Percentiles rank a stretch among this genome's conserved stretches.
Conservation (phyloP, 2,888 invertebrate species). For the Steinernema hermaphroditum region DNA sequence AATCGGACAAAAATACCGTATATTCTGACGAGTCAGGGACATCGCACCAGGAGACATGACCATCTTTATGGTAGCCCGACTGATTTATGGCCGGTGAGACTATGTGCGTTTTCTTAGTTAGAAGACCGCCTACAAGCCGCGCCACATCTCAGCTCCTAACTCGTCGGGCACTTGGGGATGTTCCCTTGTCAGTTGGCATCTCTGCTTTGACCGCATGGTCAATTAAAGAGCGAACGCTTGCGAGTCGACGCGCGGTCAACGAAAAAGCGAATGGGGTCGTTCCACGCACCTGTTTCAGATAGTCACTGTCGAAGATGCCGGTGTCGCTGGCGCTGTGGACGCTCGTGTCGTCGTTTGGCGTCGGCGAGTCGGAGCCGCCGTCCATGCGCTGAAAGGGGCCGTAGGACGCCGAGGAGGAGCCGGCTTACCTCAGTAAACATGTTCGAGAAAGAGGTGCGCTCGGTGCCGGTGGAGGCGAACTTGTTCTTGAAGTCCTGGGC, state of each 20-base stretch:
- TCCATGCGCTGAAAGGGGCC: constrained; percentile 48
- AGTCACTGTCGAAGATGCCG: constrained; percentile 40
- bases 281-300: neutral
- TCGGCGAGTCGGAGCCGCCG: constrained; percentile 63
- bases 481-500: constrained; percentile 79
- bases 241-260: neutral
- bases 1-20: no score
- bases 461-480: constrained; percentile 72
- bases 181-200: no score
- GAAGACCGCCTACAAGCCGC: no score
- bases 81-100: no score
- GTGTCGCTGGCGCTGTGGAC: constrained; percentile 55
- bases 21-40: no score
- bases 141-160: no score
- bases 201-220: constrained; percentile 13
- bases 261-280: neutral
- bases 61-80: no score
- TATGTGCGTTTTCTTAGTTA: no score
- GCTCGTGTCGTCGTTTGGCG: constrained; percentile 60
- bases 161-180: no score
- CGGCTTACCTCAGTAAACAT: constrained; percentile 1
- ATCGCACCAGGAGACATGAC: no score
- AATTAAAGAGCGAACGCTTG: constrained; percentile 23
- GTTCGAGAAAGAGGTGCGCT: constrained; percentile 14
- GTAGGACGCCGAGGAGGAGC: neutral